Evolutionary conservation across 1,140 invertebrate species (phyloP).

Genomic region (Anoplophora glabripennis): DNA sequence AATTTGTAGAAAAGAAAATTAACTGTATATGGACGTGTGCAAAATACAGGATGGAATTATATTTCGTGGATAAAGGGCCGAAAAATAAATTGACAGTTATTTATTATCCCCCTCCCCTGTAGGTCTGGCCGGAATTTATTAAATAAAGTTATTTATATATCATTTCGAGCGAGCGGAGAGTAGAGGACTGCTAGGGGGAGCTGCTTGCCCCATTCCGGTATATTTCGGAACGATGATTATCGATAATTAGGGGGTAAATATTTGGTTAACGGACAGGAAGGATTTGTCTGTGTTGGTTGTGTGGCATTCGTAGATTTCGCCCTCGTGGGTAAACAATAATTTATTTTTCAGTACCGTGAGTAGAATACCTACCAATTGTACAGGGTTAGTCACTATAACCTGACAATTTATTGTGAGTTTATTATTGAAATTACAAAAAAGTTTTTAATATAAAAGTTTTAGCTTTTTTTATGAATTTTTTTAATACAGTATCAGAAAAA

Average conservation of each 20-base stretch:
- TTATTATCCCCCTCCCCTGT: not conserved
- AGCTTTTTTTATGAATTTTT: too few relatives aligned
- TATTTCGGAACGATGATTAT: not conserved
- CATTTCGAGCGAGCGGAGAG: too few relatives aligned
- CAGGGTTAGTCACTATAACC: too few relatives aligned
- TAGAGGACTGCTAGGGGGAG: not conserved
- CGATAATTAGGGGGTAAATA: slow-evolving; percentile 5
- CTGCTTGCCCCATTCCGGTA: not conserved
- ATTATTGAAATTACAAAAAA: too few relatives aligned
- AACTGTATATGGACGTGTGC: slow-evolving; percentile 23
- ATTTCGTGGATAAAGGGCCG: slow-evolving; percentile 7
- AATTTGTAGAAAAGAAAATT: slow-evolving; percentile 26
- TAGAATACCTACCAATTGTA: too few relatives aligned
- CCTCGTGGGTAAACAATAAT: too few relatives aligned
- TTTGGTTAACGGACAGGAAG: not conserved
- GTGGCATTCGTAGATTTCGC: too few relatives aligned
- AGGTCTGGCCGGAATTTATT: slow-evolving; percentile 8
- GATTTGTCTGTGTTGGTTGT: too few relatives aligned
- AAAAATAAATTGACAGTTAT: slow-evolving; percentile 20
- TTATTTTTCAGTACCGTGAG: too few relatives aligned
- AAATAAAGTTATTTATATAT: slow-evolving; percentile 17
- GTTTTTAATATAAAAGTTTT: too few relatives aligned
- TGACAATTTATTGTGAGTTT: too few relatives aligned
- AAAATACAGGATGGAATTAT: slow-evolving; percentile 14
- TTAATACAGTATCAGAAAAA: too few relatives aligned